Conservation (phyloP, 2,888 invertebrate genomes). For the Leptopilina myrica region DNA sequence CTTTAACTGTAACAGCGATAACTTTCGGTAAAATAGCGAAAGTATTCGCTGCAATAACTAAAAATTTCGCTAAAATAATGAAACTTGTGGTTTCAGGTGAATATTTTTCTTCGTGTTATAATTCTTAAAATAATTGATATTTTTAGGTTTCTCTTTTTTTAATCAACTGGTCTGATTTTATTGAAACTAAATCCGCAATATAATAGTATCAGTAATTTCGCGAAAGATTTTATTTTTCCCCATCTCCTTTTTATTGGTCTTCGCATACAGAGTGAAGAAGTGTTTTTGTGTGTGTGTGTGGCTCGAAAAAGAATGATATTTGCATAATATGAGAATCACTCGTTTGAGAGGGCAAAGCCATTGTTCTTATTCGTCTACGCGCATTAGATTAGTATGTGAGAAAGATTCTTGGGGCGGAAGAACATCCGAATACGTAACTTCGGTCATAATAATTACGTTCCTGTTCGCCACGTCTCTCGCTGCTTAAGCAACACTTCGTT, state of each 20-base stretch:
- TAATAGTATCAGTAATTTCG: no score
- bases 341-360: conserved; percentile 58
- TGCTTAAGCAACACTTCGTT: conserved; percentile 30
- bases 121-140: no score
- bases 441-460: conserved; percentile 68
- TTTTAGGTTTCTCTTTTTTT: no score
- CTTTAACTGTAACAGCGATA: no score
- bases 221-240: no score
- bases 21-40: no score
- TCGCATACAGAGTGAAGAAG: background rate
- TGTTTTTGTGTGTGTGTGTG: background rate
- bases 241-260: background rate
- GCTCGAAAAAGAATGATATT: conserved; percentile 53
- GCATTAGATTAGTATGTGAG: conserved; percentile 66
- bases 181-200: no score
- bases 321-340: conserved; percentile 68
- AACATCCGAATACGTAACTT: conserved; percentile 72
- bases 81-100: no score
- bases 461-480: conserved; percentile 44
- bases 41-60: no score
- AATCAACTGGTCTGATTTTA: no score
- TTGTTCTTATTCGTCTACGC: conserved; percentile 65
- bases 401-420: conserved; percentile 68
- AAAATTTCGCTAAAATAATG: no score
- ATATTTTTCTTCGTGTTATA: no score